Conservation (phyloP, 2,888 invertebrate genomes). For the Pyrrhopygopsis socrates region DNA sequence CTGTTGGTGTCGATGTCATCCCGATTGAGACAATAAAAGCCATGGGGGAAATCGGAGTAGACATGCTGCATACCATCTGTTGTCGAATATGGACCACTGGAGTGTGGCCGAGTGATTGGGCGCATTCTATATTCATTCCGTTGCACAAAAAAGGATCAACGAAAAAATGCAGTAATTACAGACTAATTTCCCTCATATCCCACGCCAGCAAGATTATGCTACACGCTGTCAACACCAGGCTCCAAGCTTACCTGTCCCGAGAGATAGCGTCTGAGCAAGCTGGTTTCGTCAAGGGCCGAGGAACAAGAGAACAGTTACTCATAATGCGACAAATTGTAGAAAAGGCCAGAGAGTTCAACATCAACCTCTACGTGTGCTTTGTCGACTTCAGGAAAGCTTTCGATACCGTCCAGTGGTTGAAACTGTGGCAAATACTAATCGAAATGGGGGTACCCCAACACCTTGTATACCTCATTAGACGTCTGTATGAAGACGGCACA, state of each 20-base stretch:
- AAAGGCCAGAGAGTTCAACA: slow-evolving; percentile 10
- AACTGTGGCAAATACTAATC: background rate
- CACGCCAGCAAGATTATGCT: background rate
- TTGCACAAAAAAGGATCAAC: slow-evolving; percentile 36
- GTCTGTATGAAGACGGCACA: slow-evolving; percentile 1
- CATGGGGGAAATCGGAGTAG: slow-evolving; percentile 45
- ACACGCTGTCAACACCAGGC: background rate
- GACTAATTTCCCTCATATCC: background rate
- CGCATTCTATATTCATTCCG: slow-evolving; percentile 46
- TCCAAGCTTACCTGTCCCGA: background rate
- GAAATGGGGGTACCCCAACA: slow-evolving; percentile 23
- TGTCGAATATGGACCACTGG: slow-evolving; percentile 68
- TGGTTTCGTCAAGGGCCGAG: background rate
- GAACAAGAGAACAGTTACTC: background rate
- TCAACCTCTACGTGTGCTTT: background rate
- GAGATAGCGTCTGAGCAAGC: background rate
- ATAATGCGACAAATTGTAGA: background rate
- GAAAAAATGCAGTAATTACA: slow-evolving; percentile 37
- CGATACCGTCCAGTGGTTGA: background rate
- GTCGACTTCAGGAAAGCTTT: slow-evolving; percentile 3
- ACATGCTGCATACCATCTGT: slow-evolving; percentile 52
- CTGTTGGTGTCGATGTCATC: background rate
- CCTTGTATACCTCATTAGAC: background rate
- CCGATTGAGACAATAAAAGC: slow-evolving; percentile 65
- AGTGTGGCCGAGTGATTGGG: slow-evolving; percentile 73